phyloP scores from a whole-genome alignment of 64 coral and sea anemone genomes.

The Stylophora pistillata region DNA sequence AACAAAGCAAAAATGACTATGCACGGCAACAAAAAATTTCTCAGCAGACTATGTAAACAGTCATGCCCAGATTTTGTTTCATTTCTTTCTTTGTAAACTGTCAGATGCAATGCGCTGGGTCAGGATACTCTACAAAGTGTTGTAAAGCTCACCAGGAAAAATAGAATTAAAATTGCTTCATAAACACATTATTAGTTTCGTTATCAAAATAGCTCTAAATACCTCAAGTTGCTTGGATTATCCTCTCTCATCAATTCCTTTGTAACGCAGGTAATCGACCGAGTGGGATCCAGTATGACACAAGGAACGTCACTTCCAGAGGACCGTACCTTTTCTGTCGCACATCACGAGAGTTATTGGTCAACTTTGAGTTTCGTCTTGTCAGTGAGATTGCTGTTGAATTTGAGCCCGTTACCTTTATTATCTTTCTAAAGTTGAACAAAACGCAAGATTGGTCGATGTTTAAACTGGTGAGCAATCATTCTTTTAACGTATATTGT shows the following conservation, averaged over 20 bases:
- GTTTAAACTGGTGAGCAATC: background rate
- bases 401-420: background rate
- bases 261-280: background rate
- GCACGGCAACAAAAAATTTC: too few species aligned
- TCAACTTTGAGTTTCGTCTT: constrained; percentile 24
- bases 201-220: too few species aligned
- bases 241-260: background rate
- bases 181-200: too few species aligned
- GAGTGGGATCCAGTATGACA: constrained; percentile 6
- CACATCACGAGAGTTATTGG: background rate
- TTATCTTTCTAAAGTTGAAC: background rate
- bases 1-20: too few species aligned
- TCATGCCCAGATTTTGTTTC: too few species aligned
- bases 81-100: too few species aligned
- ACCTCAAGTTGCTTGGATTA: too few species aligned
- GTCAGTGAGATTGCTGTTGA: background rate
- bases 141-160: too few species aligned
- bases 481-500: background rate
- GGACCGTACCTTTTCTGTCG: constrained; percentile 21
- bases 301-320: background rate
- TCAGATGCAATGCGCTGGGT: too few species aligned
- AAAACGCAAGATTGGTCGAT: background rate
- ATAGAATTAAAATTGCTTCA: too few species aligned
- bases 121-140: too few species aligned
- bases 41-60: too few species aligned